phyloP scores from a whole-genome alignment of 2,888 invertebrate genomes.

The Drosophila mimetica region DNA sequence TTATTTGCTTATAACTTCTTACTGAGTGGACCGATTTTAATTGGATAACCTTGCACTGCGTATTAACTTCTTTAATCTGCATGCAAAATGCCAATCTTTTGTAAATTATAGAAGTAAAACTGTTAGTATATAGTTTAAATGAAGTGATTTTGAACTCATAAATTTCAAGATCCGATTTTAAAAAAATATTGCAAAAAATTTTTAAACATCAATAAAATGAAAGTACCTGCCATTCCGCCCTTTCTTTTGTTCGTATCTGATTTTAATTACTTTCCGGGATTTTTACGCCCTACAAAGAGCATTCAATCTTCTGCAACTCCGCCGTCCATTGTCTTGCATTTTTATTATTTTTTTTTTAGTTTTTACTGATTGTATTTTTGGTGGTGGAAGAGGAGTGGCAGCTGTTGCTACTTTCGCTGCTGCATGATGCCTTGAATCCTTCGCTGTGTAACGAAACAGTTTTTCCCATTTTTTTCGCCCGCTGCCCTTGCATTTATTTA shows the following conservation, averaged over 20 bases:
- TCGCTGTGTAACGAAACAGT: slow-evolving; percentile 43
- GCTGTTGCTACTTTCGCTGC: slow-evolving; percentile 51
- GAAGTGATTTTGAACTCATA: too few relatives aligned
- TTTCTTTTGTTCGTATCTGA: not conserved
- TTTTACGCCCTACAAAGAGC: not conserved
- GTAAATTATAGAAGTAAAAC: too few relatives aligned
- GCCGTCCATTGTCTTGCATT: not conserved
- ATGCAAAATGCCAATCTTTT: too few relatives aligned
- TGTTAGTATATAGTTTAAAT: too few relatives aligned
- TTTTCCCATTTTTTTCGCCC: slow-evolving; percentile 22
- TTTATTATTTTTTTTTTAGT: not conserved
- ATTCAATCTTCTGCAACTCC: slow-evolving; percentile 1
- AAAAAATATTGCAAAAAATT: too few relatives aligned
- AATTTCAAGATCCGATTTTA: too few relatives aligned
- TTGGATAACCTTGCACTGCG: too few relatives aligned
- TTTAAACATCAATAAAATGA: too few relatives aligned
- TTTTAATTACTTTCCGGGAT: not conserved
- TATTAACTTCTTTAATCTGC: too few relatives aligned
- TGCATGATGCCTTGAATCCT: slow-evolving; percentile 46
- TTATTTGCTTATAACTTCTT: too few relatives aligned
- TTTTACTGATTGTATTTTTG: slow-evolving; percentile 16
- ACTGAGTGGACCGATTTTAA: too few relatives aligned
- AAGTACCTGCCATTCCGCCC: not conserved
- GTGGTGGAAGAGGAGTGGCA: slow-evolving; percentile 23
- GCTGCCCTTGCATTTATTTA: slow-evolving; percentile 67